Conservation (phyloP, 2,797 vertebrate genomes). For the Eulemur coronatus region DNA sequence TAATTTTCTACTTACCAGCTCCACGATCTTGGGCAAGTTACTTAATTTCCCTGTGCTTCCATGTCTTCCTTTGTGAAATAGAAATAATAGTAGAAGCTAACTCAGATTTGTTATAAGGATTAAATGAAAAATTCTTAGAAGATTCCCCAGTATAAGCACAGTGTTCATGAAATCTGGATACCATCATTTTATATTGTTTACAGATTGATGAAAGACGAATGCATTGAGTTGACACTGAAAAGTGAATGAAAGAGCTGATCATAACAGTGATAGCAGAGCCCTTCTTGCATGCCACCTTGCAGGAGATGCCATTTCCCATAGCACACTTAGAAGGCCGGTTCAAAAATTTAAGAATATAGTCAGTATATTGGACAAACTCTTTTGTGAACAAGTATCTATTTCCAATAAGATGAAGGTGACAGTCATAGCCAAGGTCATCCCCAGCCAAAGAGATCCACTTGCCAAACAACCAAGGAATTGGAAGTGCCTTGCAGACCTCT, state of each 20-base stretch:
- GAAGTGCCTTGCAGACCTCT: background rate
- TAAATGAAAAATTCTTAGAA: background rate
- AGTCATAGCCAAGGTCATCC: background rate
- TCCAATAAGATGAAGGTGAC: background rate
- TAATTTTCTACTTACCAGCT: background rate
- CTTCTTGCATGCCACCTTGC: background rate
- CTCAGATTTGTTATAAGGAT: background rate
- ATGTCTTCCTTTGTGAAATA: slow-evolving; percentile 10
- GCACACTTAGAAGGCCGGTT: background rate
- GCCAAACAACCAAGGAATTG: background rate
- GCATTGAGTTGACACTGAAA: background rate
- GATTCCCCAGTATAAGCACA: background rate
- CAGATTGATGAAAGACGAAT: background rate
- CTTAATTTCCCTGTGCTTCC: background rate
- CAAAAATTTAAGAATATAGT: background rate
- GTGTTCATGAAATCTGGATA: background rate
- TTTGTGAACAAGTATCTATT: background rate
- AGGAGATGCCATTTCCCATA: background rate
- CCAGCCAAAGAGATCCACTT: background rate
- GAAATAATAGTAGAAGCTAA: background rate
- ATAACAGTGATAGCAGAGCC: background rate
- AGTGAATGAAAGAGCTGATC: background rate
- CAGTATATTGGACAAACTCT: background rate
- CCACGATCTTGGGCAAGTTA: slow-evolving; percentile 11
- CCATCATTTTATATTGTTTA: background rate